Conservation (phyloP, 1,140 invertebrate genomes). For the Dendroctonus ponderosae region DNA sequence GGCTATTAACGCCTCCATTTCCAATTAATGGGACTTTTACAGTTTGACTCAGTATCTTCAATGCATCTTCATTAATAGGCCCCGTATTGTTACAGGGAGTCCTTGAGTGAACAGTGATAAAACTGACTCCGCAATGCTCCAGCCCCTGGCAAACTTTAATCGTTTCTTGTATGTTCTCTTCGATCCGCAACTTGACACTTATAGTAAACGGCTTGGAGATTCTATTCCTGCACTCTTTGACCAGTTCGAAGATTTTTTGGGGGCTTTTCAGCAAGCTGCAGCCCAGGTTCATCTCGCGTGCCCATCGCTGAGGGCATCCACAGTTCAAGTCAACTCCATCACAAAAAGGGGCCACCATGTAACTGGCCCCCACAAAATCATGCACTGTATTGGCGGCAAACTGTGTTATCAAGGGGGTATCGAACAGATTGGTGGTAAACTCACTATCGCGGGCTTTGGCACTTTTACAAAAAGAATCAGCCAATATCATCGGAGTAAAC, state of each 20-base stretch:
- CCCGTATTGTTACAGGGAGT: conserved; percentile 76
- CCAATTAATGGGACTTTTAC: conserved; percentile 81
- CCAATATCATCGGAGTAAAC: conserved; percentile 96
- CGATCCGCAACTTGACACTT: conserved; percentile 89
- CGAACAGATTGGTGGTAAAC: conserved; percentile 77
- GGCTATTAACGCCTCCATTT: conserved; percentile 83
- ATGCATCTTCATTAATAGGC: conserved; percentile 71
- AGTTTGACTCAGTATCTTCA: conserved; percentile 71
- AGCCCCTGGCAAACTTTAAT: conserved; percentile 74
- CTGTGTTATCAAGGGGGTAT: conserved; percentile 87
- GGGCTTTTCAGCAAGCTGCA: conserved; percentile 81
- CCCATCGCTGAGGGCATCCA: conserved; percentile 96
- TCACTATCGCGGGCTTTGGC: conserved; percentile 84
- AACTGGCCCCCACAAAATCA: conserved; percentile 83
- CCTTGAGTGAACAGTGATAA: conserved; percentile 87
- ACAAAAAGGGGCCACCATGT: conserved; percentile 80
- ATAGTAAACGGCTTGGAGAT: conserved; percentile 77
- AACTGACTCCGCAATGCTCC: conserved; percentile 82
- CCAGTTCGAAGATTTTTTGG: conserved; percentile 78
- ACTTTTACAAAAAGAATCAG: conserved; percentile 89
- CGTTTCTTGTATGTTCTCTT: conserved; percentile 58
- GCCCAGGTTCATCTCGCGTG: conserved; percentile 87
- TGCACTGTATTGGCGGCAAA: conserved; percentile 85
- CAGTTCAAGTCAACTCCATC: conserved; percentile 95
- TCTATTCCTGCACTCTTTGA: conserved; percentile 71